Evolutionary conservation across 2,113 vertebrate species (phyloP).

Genomic region (Montifringilla adamsi): DNA sequence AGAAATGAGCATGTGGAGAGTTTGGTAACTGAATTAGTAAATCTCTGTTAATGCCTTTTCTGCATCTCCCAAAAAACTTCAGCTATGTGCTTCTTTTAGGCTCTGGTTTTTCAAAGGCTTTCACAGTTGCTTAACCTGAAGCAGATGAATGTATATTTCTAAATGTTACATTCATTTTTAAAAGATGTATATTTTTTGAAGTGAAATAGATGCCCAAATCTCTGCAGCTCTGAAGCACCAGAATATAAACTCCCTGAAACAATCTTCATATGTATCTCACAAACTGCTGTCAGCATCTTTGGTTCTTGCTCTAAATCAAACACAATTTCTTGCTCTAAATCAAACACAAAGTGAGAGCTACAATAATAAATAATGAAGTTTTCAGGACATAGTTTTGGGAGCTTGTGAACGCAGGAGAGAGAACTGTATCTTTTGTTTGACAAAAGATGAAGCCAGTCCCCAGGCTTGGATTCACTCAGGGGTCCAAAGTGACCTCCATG

Average conservation of each 20-base stretch:
- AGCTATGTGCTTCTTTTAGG: not conserved
- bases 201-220: not conserved
- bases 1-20: not conserved
- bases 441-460: not conserved
- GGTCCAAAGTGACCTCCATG: not conserved
- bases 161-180: not conserved
- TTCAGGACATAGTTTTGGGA: not conserved
- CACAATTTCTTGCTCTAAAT: not conserved
- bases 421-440: not conserved
- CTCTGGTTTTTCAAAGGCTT: not conserved
- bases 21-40: constrained; percentile 13
- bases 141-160: not conserved
- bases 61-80: not conserved
- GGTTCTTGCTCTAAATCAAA: not conserved
- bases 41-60: not conserved
- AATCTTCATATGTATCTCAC: not conserved
- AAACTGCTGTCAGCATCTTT: not conserved
- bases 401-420: not conserved
- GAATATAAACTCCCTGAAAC: not conserved
- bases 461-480: not conserved
- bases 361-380: not conserved
- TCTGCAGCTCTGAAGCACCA: not conserved
- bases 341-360: not conserved
- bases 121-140: not conserved
- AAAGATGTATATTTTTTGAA: not conserved